Evolutionary conservation across 2,888 invertebrate species (phyloP), one percentile per base, ranked within the genome.

Genomic region (Clistopyga incitator): DNA sequence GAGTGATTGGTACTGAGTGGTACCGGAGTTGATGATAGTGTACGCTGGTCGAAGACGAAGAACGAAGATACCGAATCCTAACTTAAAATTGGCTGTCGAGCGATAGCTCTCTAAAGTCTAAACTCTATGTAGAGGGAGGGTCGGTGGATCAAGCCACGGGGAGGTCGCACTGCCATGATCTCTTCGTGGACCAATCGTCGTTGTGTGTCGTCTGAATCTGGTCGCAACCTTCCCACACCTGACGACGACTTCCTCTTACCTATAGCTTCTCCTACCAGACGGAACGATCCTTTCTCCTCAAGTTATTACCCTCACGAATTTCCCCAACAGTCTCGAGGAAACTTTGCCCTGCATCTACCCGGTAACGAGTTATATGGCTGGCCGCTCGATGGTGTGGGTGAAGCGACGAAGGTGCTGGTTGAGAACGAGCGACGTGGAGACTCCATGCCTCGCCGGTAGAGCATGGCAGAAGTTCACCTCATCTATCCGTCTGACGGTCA

Each of bases 61-160:
- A 52, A 72, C 45, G 71, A 67, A 45, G 70, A 70, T 54, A 47
- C 52, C 70, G 82, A 87, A 86, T 88, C 86, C 86, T 88, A 88
- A 88, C 84, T 88, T 88, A 87, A 88, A 88, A 88, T 88, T 88
- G 88, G 86, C 78, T 81, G 70, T 77, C 87, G 67, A 78, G 84
- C 81, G 86, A 88, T 87, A 87, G 82, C 82, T 65, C 52, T 78
- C 67, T 15, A 45, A 45, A 45, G 67, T 67, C 42, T 23, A 23
- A 67, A 67, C 67, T 67, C 45, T 42, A 45, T 67, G n/a, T 18
- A 18, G 18, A 38, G 64, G 18, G 3, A 18, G 38, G 18, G 42
- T 64, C 20, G 64, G 64, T 38, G 11, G 34, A 38, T 64, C 38
- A 38, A 64, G 18, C 38, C 42, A 20, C 11, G 8, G 2, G 20